Evolutionary conservation across 2,888 invertebrate genomes (phyloP).

Genomic region (Perithous albicinctus): DNA sequence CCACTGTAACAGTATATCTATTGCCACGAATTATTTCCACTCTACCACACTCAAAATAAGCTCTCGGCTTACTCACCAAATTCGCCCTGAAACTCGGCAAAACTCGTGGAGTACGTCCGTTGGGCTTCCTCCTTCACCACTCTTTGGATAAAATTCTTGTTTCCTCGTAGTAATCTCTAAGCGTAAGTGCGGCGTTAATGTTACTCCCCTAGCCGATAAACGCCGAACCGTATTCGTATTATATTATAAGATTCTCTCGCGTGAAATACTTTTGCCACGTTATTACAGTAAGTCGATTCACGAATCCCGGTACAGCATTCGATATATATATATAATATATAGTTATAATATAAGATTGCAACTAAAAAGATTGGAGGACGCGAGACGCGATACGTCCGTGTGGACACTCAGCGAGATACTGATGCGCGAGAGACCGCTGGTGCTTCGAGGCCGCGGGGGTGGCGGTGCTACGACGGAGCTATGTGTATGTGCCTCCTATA

Average conservation of each 20-base stretch:
- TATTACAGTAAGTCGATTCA: slow-evolving; percentile 9
- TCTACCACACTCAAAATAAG: too few relatives aligned
- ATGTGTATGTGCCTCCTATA: slow-evolving; percentile 41
- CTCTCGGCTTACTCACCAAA: not conserved
- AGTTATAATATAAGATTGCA: slow-evolving; percentile 19
- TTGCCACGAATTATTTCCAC: too few relatives aligned
- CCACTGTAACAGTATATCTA: too few relatives aligned
- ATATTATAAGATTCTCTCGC: too few relatives aligned
- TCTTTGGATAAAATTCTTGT: slow-evolving; percentile 4
- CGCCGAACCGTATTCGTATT: not conserved
- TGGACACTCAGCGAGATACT: slow-evolving; percentile 66
- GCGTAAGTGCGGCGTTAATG: not conserved
- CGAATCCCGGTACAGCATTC: not conserved
- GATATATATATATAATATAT: slow-evolving; percentile 2
- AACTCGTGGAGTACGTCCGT: slow-evolving; percentile 37
- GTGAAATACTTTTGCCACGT: not conserved
- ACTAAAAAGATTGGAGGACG: slow-evolving; percentile 27
- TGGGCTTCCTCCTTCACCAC: slow-evolving; percentile 19
- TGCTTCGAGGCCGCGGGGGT: slow-evolving; percentile 64
- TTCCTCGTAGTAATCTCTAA: slow-evolving; percentile 6
- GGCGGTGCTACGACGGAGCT: slow-evolving; percentile 15
- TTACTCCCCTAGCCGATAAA: slow-evolving; percentile 21
- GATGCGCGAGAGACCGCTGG: slow-evolving; percentile 63
- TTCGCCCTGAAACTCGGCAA: slow-evolving; percentile 15
- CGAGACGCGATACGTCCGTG: slow-evolving; percentile 63